A percentile compares a stretch with the other conserved stretches of the same genome.
phyloP scores from a whole-genome alignment of 35 echinoderm and acorn worm species.

The Apostichopus japonicus region DNA sequence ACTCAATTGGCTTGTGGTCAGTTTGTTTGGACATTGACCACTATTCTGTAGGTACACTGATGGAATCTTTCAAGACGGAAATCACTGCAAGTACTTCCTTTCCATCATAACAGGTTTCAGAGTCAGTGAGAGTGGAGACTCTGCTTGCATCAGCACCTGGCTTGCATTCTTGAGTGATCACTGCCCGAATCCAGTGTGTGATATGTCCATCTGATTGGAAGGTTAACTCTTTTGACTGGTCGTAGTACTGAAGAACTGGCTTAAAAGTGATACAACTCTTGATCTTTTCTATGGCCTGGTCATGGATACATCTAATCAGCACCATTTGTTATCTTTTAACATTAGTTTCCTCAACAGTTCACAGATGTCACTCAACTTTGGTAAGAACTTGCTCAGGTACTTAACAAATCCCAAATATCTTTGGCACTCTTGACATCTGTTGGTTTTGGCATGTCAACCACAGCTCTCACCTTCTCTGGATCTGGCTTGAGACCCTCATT shows the following conservation, averaged over 20 bases:
- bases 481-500: conserved; percentile 66
- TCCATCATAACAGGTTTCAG: background rate
- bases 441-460: conserved; percentile 55
- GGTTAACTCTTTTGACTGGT: conserved; percentile 17
- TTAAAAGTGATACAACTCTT: background rate
- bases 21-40: conserved; percentile 35
- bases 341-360: conserved; percentile 49
- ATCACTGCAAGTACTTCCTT: too few species aligned
- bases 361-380: conserved; percentile 29
- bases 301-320: conserved; percentile 11
- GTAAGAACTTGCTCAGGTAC: conserved; percentile 70
- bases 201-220: conserved; percentile 39
- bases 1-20: conserved; percentile 60
- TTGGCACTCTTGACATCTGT: conserved; percentile 66
- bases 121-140: conserved; percentile 62
- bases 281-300: background rate
- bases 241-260: background rate
- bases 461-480: conserved; percentile 48
- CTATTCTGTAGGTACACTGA: background rate
- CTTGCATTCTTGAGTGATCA: conserved; percentile 36
- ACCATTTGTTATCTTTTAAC: conserved; percentile 32
- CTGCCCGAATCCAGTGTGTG: conserved; percentile 17
- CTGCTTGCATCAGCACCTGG: conserved; percentile 71
- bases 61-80: conserved; percentile 56
- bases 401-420: conserved; percentile 69